Evolutionary conservation across 2,797 vertebrate species (phyloP).

Genomic region (Sebastes wilsoni): DNA sequence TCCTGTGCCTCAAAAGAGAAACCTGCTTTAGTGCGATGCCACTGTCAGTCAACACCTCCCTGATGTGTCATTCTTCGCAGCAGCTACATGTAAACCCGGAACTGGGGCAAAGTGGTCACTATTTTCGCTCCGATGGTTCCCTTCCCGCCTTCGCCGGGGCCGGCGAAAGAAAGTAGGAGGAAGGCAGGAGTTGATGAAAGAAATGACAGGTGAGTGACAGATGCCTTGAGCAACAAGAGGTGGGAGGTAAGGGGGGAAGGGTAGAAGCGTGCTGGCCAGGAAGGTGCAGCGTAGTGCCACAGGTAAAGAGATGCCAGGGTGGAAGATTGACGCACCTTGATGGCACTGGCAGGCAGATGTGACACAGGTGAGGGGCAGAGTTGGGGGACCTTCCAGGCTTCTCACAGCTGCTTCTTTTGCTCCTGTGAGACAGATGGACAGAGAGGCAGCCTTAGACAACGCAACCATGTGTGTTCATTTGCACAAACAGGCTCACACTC

Average conservation of each 20-base stretch:
- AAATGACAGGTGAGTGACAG: slow-evolving; percentile 84
- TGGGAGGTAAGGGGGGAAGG: slow-evolving; percentile 27
- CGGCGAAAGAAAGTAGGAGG: slow-evolving; percentile 13
- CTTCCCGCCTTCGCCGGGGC: slow-evolving; percentile 49
- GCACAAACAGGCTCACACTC: slow-evolving; percentile 32
- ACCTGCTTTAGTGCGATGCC: slow-evolving; percentile 17
- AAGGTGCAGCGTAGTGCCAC: slow-evolving; percentile 66
- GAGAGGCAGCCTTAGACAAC: slow-evolving; percentile 22
- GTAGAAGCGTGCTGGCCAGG: slow-evolving; percentile 16
- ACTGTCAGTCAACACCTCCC: slow-evolving; percentile 61
- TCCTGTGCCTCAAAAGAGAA: background rate
- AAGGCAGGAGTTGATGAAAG: slow-evolving; percentile 71
- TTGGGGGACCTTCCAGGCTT: slow-evolving; percentile 59
- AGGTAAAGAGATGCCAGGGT: slow-evolving; percentile 78
- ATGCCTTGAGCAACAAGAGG: slow-evolving; percentile 65
- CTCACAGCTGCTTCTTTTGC: slow-evolving; percentile 67
- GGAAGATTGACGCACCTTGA: slow-evolving; percentile 75
- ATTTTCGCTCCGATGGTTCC: slow-evolving; percentile 65
- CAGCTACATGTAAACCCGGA: slow-evolving; percentile 34
- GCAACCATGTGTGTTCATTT: slow-evolving; percentile 62
- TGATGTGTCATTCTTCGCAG: slow-evolving; percentile 42
- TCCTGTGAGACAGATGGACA: slow-evolving; percentile 68
- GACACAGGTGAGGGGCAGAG: slow-evolving; percentile 78
- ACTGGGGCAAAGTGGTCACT: slow-evolving; percentile 69
- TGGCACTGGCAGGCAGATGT: slow-evolving; percentile 76